These are phyloP conservation scores for Protophormia terraenovae DNA, from an alignment of 2,888 invertebrate genomes.

Conservation along the genomic window DNA sequence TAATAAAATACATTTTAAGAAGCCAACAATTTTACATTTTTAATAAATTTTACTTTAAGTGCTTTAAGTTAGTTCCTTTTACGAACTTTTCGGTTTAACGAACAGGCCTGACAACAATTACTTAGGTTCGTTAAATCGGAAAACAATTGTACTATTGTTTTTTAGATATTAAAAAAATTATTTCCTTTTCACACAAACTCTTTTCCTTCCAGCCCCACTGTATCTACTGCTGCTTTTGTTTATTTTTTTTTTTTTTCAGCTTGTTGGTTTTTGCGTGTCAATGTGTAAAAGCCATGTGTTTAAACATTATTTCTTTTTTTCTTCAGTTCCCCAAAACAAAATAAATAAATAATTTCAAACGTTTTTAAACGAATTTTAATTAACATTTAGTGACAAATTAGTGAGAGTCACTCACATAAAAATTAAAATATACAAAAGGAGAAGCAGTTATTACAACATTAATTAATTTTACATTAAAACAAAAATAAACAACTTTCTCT, in stretches of 20 bases:
- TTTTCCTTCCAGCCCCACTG: background rate
- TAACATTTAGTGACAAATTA: conserved; percentile 40
- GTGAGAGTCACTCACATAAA: background rate
- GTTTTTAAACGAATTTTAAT: conserved; percentile 19
- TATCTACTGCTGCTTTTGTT: background rate
- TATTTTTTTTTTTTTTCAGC: background rate
- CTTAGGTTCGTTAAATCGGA: too few relatives aligned
- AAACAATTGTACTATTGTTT: too few relatives aligned
- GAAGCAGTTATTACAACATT: too few relatives aligned
- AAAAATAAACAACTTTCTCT: too few relatives aligned
- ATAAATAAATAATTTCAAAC: background rate
- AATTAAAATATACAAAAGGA: too few relatives aligned
- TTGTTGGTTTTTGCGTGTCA: background rate
- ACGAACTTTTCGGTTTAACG: too few relatives aligned
- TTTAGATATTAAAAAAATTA: background rate
- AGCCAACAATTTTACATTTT: too few relatives aligned
- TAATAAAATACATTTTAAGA: too few relatives aligned
- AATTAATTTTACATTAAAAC: background rate
- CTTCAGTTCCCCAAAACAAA: background rate
- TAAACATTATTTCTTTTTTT: background rate
- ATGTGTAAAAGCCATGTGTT: conserved; percentile 18
- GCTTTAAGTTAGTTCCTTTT: too few relatives aligned
- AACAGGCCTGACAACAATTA: too few relatives aligned
- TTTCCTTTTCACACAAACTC: background rate
- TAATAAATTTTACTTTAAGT: too few relatives aligned